Evolutionary conservation across 2,113 vertebrate genomes (phyloP).

Genomic region (Microcebus tavaratra): DNA sequence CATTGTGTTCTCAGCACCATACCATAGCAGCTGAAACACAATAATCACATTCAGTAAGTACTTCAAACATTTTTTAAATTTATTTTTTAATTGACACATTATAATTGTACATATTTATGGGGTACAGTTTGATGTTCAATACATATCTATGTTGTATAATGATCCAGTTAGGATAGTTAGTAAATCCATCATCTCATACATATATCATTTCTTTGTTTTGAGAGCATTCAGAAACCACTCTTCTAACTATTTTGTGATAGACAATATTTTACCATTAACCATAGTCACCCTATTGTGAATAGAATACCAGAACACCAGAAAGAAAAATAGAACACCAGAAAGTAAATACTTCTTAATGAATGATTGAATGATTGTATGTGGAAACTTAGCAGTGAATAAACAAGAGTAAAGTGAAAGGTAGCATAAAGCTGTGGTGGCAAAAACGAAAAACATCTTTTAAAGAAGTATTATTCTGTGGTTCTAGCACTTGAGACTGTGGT

Average conservation of each 20-base stretch:
- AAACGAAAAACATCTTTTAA: neutral
- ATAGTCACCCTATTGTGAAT: neutral
- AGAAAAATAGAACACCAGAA: neutral
- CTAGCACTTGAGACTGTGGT: neutral
- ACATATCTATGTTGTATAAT: neutral
- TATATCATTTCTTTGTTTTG: neutral
- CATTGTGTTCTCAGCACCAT: neutral
- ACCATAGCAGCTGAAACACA: neutral
- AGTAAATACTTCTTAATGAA: neutral
- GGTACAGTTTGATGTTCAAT: neutral
- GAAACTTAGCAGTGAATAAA: neutral
- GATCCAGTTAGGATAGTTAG: neutral
- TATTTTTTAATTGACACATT: neutral
- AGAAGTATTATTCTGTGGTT: conserved; percentile 1
- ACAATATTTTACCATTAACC: neutral
- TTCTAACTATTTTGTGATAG: neutral
- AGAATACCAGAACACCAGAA: neutral
- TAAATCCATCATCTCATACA: neutral
- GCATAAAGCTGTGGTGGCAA: neutral
- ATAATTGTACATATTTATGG: neutral
- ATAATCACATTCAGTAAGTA: neutral
- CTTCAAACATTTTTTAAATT: neutral
- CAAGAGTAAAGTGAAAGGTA: neutral
- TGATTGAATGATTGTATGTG: neutral
- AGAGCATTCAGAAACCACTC: neutral